Conservation (phyloP, 2,113 vertebrate species). For the Cnemophilus loriae region DNA sequence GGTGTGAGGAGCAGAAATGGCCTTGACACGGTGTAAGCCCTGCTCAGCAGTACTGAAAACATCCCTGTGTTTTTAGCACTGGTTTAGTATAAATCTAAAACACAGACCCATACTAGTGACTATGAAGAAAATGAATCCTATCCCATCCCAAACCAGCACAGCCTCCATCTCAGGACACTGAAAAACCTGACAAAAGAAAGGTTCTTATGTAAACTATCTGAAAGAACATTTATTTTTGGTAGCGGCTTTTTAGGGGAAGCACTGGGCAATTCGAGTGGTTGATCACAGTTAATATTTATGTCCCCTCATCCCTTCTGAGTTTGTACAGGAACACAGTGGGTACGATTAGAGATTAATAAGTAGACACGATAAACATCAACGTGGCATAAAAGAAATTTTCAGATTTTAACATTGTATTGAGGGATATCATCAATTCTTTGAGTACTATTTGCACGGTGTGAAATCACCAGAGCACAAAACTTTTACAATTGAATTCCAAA, state of each 20-base stretch:
- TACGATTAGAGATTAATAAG: not conserved
- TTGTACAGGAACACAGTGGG: not conserved
- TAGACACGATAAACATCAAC: not conserved
- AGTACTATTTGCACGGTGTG: not conserved
- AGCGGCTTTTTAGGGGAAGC: not conserved
- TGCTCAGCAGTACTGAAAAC: not conserved
- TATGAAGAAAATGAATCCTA: not conserved
- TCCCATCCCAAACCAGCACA: not conserved
- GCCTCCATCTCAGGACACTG: not conserved
- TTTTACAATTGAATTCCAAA: not conserved
- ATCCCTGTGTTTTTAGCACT: not conserved
- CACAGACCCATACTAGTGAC: not conserved
- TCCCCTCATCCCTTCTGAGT: not conserved
- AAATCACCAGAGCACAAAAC: not conserved
- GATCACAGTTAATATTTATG: not conserved
- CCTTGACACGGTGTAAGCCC: accelerated
- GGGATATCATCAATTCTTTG: not conserved
- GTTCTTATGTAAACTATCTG: not conserved
- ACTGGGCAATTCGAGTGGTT: not conserved
- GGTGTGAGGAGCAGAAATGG: not conserved
- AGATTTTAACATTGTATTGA: not conserved
- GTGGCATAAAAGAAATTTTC: not conserved
- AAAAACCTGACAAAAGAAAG: not conserved
- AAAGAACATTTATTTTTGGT: not conserved
- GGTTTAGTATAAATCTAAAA: not conserved